These are phyloP conservation scores for Corvus moneduloides DNA, from an alignment of 2,113 vertebrate species.

Conservation along the genomic window DNA sequence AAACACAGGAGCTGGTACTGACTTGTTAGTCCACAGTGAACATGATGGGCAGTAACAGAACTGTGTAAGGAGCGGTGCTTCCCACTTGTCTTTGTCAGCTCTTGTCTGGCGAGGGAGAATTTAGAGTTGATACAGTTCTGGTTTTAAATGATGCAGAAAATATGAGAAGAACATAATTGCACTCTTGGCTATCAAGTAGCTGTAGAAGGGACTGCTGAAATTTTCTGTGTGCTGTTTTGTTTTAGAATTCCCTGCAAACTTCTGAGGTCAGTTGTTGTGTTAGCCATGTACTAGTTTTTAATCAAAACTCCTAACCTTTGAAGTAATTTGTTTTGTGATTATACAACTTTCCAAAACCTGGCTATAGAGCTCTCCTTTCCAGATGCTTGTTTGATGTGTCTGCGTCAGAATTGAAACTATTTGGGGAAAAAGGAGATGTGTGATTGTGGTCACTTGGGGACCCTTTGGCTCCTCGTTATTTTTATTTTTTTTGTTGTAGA, in stretches of 20 bases:
- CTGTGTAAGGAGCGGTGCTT: background rate
- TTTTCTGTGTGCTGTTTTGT: background rate
- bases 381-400: background rate
- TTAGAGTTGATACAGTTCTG: background rate
- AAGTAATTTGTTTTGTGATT: background rate
- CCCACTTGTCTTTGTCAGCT: background rate
- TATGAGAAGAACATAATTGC: background rate
- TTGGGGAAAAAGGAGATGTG: background rate
- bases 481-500: too few species aligned
- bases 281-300: background rate
- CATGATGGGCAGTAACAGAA: background rate
- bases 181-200: background rate
- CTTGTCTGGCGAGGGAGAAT: background rate
- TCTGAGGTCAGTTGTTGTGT: background rate
- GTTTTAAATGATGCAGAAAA: background rate
- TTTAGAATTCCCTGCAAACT: background rate
- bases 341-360: background rate
- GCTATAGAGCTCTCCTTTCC: background rate
- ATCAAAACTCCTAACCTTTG: background rate
- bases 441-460: background rate
- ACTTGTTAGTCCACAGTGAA: background rate
- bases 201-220: background rate
- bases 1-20: fast-evolving
- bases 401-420: background rate
- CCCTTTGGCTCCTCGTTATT: background rate